Evolutionary conservation across 2,113 vertebrate genomes (phyloP).

Genomic region (Pristiophorus japonicus): DNA sequence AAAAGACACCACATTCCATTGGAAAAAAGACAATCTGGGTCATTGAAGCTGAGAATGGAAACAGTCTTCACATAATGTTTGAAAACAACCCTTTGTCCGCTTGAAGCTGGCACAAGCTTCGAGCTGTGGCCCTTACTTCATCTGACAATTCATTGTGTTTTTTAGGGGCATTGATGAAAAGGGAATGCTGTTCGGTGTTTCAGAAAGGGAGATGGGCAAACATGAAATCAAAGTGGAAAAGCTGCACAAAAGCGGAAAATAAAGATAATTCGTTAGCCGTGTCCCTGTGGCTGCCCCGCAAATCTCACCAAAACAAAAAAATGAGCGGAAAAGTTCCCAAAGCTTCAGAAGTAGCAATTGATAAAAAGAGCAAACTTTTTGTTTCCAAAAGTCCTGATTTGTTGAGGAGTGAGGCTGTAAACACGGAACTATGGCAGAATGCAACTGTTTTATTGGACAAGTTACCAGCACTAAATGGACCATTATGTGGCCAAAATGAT

Average conservation of each 20-base stretch:
- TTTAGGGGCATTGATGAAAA: conserved; percentile 30
- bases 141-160: conserved; percentile 44
- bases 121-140: conserved; percentile 40
- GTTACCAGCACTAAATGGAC: not conserved
- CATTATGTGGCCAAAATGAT: conserved; percentile 2
- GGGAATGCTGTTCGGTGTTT: conserved; percentile 40
- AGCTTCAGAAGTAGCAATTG: conserved; percentile 47
- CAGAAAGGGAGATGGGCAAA: conserved; percentile 52
- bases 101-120: conserved; percentile 51
- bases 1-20: conserved; percentile 31
- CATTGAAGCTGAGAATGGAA: conserved; percentile 59
- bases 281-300: conserved; percentile 45
- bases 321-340: conserved; percentile 43
- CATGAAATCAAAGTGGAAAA: conserved; percentile 68
- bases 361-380: conserved; percentile 57
- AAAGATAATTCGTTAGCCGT: conserved; percentile 52
- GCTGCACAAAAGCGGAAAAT: conserved; percentile 57
- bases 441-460: not conserved
- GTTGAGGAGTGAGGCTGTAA: conserved; percentile 14
- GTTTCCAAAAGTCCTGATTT: not conserved
- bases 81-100: conserved; percentile 69
- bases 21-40: conserved; percentile 49
- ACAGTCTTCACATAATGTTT: conserved; percentile 59
- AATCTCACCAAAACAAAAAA: rapidly evolving
- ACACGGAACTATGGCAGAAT: not conserved